phyloP scores from a whole-genome alignment of 2,797 vertebrate genomes.

The Cyprinella venusta region DNA sequence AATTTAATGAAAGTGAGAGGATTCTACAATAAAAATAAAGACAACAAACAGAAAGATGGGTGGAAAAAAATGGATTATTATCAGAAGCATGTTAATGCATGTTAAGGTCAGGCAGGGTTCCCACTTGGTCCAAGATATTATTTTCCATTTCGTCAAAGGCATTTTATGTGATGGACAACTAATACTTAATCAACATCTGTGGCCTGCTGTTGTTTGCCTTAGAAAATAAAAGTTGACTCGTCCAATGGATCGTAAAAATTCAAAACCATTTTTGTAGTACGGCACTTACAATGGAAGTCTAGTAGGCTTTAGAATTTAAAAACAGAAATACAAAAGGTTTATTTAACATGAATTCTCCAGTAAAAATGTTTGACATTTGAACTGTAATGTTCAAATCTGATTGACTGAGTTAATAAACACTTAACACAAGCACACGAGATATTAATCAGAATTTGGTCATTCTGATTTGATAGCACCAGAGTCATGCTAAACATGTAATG shows the following conservation, averaged over 20 bases:
- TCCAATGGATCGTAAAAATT: not conserved
- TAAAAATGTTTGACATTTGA: not conserved
- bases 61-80: constrained; percentile 7
- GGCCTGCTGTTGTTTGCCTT: not conserved
- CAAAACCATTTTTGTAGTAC: not conserved
- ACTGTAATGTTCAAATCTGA: not conserved
- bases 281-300: not conserved
- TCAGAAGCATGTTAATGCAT: constrained; percentile 3
- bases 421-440: not conserved
- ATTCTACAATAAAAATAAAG: not conserved
- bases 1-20: not conserved
- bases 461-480: not conserved
- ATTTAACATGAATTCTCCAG: not conserved
- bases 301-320: not conserved
- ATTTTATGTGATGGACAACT: not conserved
- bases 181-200: not conserved
- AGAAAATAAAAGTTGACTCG: not conserved
- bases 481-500: not conserved
- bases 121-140: constrained; percentile 19
- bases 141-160: not conserved
- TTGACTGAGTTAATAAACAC: not conserved
- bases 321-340: not conserved
- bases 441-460: not conserved
- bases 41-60: not conserved
- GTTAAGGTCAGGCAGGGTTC: constrained; percentile 33